A percentile compares a stretch with the other conserved stretches of the same genome.
Evolutionary conservation across 2,797 vertebrate species (phyloP).

Genomic region (Botia almorhae): DNA sequence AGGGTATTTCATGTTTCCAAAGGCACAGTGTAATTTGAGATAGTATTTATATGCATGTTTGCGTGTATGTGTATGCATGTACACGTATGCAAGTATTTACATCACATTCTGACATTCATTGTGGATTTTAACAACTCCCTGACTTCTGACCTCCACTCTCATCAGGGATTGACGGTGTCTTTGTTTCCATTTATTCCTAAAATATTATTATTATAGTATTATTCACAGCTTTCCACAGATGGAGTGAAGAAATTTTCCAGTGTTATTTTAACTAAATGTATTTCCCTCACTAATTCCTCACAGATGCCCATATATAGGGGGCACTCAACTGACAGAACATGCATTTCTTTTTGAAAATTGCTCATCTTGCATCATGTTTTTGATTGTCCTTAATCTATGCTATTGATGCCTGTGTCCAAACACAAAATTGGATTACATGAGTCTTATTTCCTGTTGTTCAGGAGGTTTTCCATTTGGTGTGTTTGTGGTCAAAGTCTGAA

Average conservation of each 20-base stretch:
- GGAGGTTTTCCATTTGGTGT: background rate
- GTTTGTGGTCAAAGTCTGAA: background rate
- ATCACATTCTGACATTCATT: constrained; percentile 33
- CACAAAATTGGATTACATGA: background rate
- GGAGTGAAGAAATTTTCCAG: constrained; percentile 56
- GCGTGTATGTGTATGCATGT: background rate
- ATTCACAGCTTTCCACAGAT: constrained; percentile 59
- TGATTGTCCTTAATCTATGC: constrained; percentile 1
- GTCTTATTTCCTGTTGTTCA: background rate
- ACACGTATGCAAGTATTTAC: constrained; percentile 12
- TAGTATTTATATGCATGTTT: constrained; percentile 45
- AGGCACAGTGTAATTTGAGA: constrained; percentile 46
- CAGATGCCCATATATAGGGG: constrained; percentile 43
- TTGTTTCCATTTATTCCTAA: constrained; percentile 59
- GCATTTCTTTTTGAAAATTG: constrained; percentile 13
- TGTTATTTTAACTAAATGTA: constrained; percentile 54
- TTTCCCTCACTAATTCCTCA: constrained; percentile 56
- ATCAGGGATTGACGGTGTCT: constrained; percentile 42
- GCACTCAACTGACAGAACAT: constrained; percentile 11
- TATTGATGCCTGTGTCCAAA: background rate
- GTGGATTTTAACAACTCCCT: constrained; percentile 36
- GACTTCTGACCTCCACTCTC: constrained; percentile 48
- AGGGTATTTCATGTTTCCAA: constrained; percentile 35
- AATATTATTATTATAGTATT: constrained; percentile 43
- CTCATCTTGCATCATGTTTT: constrained; percentile 58